phyloP scores from a whole-genome alignment of 2,113 vertebrate species.

The Tyto alba region DNA sequence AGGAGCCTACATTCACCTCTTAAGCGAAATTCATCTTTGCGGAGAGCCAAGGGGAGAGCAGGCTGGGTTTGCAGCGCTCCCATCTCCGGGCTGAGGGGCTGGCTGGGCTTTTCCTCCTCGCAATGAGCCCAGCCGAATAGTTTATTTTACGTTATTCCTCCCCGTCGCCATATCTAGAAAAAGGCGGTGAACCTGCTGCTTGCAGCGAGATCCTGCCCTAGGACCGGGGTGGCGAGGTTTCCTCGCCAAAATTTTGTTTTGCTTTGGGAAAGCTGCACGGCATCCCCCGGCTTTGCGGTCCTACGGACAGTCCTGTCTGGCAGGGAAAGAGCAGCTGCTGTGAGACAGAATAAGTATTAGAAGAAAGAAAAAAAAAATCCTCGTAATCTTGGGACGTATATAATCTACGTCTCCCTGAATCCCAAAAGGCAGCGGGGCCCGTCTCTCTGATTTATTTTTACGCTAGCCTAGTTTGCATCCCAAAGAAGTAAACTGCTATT shows the following conservation, averaged over 20 bases:
- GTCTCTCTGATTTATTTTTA: conserved; percentile 55
- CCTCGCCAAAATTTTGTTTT: background rate
- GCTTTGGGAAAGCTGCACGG: background rate
- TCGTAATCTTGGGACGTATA: conserved; percentile 45
- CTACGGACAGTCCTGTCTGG: background rate
- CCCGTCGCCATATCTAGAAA: background rate
- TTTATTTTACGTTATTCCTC: background rate
- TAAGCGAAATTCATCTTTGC: background rate
- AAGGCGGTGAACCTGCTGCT: background rate
- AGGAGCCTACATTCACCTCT: background rate
- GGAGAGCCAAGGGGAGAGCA: background rate
- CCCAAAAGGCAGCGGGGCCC: conserved; percentile 34
- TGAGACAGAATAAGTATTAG: background rate
- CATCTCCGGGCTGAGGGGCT: background rate
- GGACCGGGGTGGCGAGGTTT: background rate
- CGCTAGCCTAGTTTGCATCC: conserved; percentile 57
- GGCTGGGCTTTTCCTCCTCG: background rate
- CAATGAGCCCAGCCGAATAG: background rate
- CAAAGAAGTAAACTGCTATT: conserved; percentile 64
- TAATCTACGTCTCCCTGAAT: conserved; percentile 41
- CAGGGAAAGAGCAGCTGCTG: conserved; percentile 34
- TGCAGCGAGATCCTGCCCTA: background rate
- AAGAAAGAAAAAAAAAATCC: background rate
- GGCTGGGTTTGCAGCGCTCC: background rate
- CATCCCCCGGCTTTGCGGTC: background rate